Conservation (phyloP, 2,888 invertebrate genomes). For the Sericinus montela region DNA sequence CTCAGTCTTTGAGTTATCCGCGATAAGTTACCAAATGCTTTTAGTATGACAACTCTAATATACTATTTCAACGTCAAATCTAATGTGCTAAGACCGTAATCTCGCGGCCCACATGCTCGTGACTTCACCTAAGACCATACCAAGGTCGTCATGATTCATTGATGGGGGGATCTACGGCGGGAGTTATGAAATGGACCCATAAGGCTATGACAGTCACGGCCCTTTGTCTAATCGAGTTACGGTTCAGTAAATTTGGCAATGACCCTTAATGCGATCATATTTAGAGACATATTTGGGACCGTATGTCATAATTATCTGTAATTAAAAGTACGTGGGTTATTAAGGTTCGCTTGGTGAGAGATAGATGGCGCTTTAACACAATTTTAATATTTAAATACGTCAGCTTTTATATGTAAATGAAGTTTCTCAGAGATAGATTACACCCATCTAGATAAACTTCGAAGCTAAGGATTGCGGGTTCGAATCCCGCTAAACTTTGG, state of each 20-base stretch:
- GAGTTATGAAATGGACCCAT: constrained; percentile 1
- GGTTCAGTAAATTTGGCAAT: constrained; percentile 6
- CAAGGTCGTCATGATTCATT: constrained; percentile 10
- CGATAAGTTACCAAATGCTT: neutral
- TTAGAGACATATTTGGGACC: neutral
- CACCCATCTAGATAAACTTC: no score
- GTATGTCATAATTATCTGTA: neutral
- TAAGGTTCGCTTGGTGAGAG: no score
- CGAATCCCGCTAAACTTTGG: no score
- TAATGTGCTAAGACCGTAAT: neutral
- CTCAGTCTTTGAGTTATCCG: neutral
- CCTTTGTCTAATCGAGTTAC: constrained; percentile 6
- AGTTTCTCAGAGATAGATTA: no score
- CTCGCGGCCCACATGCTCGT: neutral
- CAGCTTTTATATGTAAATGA: no score
- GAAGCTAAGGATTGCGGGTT: no score
- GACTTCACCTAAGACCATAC: neutral
- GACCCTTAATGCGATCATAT: constrained; percentile 8
- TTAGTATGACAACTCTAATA: neutral
- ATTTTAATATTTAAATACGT: no score
- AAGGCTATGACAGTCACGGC: neutral
- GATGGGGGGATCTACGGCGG: neutral
- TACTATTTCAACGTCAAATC: neutral
- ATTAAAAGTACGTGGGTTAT: no score
- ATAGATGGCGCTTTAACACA: no score